Percentiles rank a stretch among this genome's conserved stretches.
These are phyloP conservation scores for Acipenser transmontanus DNA, from an alignment of 2,797 vertebrate species.

Conservation along the genomic window DNA sequence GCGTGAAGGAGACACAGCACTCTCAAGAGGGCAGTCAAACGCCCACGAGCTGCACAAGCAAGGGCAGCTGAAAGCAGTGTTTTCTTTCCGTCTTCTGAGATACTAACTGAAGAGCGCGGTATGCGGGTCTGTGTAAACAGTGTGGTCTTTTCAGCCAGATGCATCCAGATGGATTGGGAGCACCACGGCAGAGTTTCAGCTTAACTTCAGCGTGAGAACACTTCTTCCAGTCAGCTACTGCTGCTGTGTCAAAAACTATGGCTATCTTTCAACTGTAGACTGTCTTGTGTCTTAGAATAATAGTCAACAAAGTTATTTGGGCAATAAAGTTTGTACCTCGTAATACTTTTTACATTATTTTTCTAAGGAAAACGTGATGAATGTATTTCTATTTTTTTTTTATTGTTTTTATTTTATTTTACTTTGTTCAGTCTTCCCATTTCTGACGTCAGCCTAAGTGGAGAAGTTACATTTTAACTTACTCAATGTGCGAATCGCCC, in stretches of 20 bases:
- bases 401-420: background rate
- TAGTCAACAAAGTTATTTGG: too few species aligned
- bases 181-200: background rate
- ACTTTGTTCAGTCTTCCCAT: background rate
- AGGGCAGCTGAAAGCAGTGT: too few species aligned
- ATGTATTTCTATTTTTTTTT: background rate
- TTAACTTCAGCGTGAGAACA: background rate
- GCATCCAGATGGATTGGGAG: background rate
- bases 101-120: background rate
- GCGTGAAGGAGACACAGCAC: conserved; percentile 6
- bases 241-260: too few species aligned
- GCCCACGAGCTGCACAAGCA: conserved; percentile 18
- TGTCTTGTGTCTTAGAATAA: too few species aligned
- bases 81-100: background rate
- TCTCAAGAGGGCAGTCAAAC: background rate
- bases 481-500: background rate
- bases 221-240: background rate
- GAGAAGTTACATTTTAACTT: conserved; percentile 16
- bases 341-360: background rate
- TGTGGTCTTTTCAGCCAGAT: background rate
- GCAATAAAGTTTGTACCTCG: too few species aligned
- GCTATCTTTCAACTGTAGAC: too few species aligned
- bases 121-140: conserved; percentile 2
- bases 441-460: background rate
- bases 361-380: background rate